phyloP scores from a whole-genome alignment of 1,140 invertebrate genomes.

The Drosophila erecta region DNA sequence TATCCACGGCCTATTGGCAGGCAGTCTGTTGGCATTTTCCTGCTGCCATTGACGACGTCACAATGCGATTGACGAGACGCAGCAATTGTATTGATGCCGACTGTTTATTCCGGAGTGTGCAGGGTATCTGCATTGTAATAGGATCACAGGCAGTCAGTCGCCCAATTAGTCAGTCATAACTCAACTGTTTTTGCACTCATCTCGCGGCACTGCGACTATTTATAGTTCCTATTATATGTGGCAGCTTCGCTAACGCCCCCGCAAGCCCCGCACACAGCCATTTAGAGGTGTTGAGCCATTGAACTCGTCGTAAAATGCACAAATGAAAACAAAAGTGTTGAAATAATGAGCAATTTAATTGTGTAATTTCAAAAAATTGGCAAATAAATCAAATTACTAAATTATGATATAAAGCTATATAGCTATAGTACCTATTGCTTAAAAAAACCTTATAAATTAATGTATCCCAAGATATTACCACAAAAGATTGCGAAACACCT shows the following conservation, averaged over 20 bases:
- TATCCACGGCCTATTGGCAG: constrained; percentile 30
- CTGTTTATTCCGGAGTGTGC: constrained; percentile 1
- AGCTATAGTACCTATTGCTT: background rate
- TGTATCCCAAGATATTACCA: too few species aligned
- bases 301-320: constrained; percentile 20
- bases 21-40: constrained; percentile 17
- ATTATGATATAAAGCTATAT: background rate
- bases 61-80: constrained; percentile 52
- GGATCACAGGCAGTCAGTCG: constrained; percentile 50
- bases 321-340: constrained; percentile 48
- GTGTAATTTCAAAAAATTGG: background rate
- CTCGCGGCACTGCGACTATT: constrained; percentile 24
- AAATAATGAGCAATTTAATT: background rate
- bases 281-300: constrained; percentile 40
- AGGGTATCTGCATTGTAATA: constrained; percentile 34
- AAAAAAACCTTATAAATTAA: too few species aligned
- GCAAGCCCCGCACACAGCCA: constrained; percentile 8
- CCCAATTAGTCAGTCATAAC: constrained; percentile 48
- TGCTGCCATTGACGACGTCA: constrained; percentile 60
- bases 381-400: background rate
- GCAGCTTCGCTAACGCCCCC: constrained; percentile 9
- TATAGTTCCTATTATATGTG: constrained; percentile 16
- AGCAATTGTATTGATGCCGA: constrained; percentile 24
- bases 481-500: background rate
- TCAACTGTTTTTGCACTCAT: constrained; percentile 8